phyloP scores from a whole-genome alignment of 2,797 vertebrate genomes.

The Diceros bicornis region DNA sequence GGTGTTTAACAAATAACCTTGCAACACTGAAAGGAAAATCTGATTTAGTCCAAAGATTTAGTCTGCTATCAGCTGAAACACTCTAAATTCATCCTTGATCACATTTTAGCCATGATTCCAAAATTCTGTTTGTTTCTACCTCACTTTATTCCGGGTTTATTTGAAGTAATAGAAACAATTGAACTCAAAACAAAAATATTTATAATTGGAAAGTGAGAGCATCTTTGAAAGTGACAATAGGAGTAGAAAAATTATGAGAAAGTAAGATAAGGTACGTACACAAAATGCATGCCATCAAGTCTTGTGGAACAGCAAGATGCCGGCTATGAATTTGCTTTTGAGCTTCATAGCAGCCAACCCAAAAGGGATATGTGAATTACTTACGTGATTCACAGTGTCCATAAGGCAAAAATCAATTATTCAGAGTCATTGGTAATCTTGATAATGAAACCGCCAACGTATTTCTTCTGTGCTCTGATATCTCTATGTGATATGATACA shows the following conservation, averaged over 20 bases:
- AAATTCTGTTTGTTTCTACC: not conserved
- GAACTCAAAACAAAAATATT: not conserved
- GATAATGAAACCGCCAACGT: conserved; percentile 25
- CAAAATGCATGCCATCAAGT: not conserved
- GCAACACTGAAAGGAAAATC: not conserved
- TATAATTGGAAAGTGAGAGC: not conserved
- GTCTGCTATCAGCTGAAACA: not conserved
- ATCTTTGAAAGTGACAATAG: not conserved
- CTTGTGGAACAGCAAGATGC: not conserved
- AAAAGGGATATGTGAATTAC: conserved; percentile 45
- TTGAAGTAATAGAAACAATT: not conserved
- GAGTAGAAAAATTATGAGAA: not conserved
- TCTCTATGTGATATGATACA: not conserved
- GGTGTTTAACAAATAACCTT: not conserved
- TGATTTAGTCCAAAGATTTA: not conserved
- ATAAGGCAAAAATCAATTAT: conserved; percentile 70
- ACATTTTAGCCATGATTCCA: not conserved
- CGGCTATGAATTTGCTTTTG: not conserved
- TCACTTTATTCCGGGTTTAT: not conserved
- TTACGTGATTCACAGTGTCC: conserved; percentile 31
- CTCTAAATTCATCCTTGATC: not conserved
- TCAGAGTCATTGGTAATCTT: conserved; percentile 63
- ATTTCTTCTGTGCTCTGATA: not conserved
- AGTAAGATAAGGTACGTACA: not conserved
- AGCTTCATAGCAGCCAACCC: not conserved